A percentile compares a stretch with the other conserved stretches of the same genome.
phyloP scores from a whole-genome alignment of 2,797 vertebrate genomes.

The Setipinna tenuifilis region DNA sequence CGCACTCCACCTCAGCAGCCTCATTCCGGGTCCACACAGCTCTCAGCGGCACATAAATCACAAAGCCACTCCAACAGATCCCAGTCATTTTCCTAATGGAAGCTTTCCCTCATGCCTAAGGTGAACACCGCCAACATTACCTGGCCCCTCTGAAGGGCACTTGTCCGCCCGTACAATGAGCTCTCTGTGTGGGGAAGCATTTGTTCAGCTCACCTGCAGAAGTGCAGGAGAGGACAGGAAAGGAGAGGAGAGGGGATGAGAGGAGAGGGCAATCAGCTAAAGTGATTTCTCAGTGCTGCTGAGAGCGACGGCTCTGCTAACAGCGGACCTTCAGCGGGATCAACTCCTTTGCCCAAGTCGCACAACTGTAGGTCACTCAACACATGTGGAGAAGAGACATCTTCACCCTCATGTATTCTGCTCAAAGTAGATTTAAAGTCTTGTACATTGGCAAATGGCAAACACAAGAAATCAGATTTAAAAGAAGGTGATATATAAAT shows the following conservation, averaged over 20 bases:
- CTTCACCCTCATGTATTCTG: neutral
- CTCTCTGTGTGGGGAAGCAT: neutral
- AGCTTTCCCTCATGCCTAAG: slow-evolving; percentile 58
- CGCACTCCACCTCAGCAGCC: neutral
- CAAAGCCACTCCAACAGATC: slow-evolving; percentile 48
- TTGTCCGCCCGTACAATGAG: neutral
- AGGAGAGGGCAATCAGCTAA: slow-evolving; percentile 32
- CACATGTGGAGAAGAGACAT: neutral
- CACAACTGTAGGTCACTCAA: neutral
- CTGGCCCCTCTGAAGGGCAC: slow-evolving; percentile 37
- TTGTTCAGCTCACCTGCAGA: neutral
- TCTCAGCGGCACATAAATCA: slow-evolving; percentile 11
- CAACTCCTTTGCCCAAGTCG: neutral
- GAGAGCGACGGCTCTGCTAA: neutral
- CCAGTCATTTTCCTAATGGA: slow-evolving; percentile 63
- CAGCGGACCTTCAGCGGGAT: neutral
- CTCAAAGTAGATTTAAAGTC: neutral
- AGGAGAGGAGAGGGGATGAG: neutral
- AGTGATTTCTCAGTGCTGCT: slow-evolving; percentile 13
- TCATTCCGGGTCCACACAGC: neutral
- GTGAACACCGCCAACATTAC: slow-evolving; percentile 50
- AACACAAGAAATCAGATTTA: neutral
- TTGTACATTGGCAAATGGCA: neutral
- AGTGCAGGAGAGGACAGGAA: neutral
- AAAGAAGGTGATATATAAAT: neutral